phyloP scores from a whole-genome alignment of 2,888 invertebrate species.

The Aphidius colemani region DNA sequence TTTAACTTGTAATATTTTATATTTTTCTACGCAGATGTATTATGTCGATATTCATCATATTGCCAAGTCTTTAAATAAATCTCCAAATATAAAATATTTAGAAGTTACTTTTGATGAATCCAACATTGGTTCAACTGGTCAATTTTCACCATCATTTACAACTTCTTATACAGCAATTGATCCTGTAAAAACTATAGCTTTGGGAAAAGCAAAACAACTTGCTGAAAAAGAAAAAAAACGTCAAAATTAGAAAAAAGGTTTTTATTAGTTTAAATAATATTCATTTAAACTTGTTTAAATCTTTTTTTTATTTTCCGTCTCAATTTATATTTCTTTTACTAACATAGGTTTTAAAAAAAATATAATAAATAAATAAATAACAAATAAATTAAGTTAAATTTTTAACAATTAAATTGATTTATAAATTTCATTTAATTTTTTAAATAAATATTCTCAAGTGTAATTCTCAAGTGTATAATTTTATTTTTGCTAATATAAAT shows the following conservation, averaged over 20 bases:
- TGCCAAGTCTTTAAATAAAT: constrained; percentile 52
- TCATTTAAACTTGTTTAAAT: too few relatives aligned
- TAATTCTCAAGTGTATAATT: too few relatives aligned
- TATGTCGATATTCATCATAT: constrained; percentile 55
- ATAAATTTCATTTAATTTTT: too few relatives aligned
- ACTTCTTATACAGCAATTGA: constrained; percentile 90
- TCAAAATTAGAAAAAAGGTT: constrained; percentile 46
- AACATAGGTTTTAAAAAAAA: too few relatives aligned
- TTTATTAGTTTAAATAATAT: background rate
- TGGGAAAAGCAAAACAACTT: constrained; percentile 82
- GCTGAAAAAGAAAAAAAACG: constrained; percentile 71
- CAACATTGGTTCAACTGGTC: constrained; percentile 52
- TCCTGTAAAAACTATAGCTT: constrained; percentile 91
- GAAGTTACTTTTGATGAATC: constrained; percentile 79
- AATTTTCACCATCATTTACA: constrained; percentile 51
- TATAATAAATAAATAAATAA: too few relatives aligned
- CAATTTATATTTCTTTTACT: too few relatives aligned
- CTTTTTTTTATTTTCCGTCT: too few relatives aligned
- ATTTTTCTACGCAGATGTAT: constrained; percentile 48
- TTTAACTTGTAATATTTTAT: constrained; percentile 5
- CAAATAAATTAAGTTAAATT: too few relatives aligned
- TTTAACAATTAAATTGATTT: too few relatives aligned
- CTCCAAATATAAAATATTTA: constrained; percentile 74
- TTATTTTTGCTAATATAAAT: too few relatives aligned
- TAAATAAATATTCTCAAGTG: too few relatives aligned